Evolutionary conservation across 1,140 invertebrate species (phyloP), one percentile per base, ranked within the genome.

Genomic region (Nasonia giraulti): DNA sequence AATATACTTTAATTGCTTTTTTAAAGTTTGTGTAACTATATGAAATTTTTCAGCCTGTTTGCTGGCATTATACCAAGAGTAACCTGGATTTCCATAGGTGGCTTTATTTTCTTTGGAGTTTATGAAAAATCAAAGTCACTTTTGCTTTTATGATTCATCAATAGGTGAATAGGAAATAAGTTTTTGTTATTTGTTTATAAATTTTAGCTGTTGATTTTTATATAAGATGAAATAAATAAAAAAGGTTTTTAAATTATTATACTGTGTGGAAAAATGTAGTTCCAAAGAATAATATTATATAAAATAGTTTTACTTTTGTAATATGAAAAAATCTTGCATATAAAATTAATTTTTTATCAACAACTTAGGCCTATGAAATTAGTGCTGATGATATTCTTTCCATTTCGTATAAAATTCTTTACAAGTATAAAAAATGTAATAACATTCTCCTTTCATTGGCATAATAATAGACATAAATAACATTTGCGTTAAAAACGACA

Each of bases 71-170:
- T 96, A 11, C 98, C 98, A 1, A 93, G 99, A 85, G 95, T 97
- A 27, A 90, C 96, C 5, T 98, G 97, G 94, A 98, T 99, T 87
- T 97, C 97, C 80, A 88, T 99, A 10, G 98, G 99, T 12, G 99
- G 98, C 1, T 97, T 96, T 87, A 96, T 99, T 81, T 99, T 99
- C 92, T 98, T 99, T 90, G 98, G 99, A 27, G 95, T 96, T 23
- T 99, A 99, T 91, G 98, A 97, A 89, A 90, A 95, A 89, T 91
- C 93, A n/a, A 94, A 91, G 89, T 87, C 89, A 84, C 76, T 90
- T 33, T 80, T 86, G 55, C 37, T 27, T 20, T 77, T 1, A 31
- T 77, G 66, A 27, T 66, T 10, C 31, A 82, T n/a, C 62, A 14
- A 0, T 0, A n/a, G 12, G 71, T 33, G 11, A 75, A 33, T 10